Conservation (phyloP, 2,797 vertebrate species). For the Iguana delicatissima region DNA sequence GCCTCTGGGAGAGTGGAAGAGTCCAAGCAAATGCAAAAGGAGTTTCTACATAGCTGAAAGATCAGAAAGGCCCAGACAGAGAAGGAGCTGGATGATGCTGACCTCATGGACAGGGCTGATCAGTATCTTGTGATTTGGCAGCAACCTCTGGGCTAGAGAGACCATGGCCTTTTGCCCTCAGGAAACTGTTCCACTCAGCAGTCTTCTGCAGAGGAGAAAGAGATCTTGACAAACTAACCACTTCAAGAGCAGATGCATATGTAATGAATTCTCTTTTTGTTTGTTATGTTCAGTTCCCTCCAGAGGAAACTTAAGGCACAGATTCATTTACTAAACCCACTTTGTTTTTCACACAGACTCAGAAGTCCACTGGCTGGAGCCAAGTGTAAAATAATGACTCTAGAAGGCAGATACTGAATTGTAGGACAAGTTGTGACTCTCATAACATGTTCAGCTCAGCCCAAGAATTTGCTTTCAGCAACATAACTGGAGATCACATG, state of each 20-base stretch:
- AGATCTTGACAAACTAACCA: neutral
- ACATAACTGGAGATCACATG: neutral
- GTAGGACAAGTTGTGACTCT: neutral
- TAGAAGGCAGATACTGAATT: neutral
- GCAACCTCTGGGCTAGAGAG: neutral
- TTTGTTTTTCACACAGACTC: neutral
- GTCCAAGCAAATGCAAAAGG: constrained; percentile 14
- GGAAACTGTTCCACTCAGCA: constrained; percentile 11
- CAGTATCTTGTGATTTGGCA: constrained; percentile 25
- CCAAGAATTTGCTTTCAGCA: neutral
- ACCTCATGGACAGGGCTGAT: constrained; percentile 1
- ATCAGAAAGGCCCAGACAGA: constrained; percentile 3
- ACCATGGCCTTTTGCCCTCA: neutral
- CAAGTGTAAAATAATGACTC: neutral
- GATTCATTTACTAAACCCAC: no score
- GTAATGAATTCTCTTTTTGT: neutral
- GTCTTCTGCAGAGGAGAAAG: constrained; percentile 8
- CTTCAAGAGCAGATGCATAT: neutral
- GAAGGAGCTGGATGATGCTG: neutral
- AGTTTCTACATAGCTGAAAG: neutral
- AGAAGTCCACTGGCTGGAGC: no score
- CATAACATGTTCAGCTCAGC: neutral
- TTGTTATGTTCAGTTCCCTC: neutral
- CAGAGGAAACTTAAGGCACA: neutral
- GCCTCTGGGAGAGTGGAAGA: neutral